Base-by-base conservation (phyloP, 2,888 invertebrate genomes). In the Chymomyza procnemis region DNA sequence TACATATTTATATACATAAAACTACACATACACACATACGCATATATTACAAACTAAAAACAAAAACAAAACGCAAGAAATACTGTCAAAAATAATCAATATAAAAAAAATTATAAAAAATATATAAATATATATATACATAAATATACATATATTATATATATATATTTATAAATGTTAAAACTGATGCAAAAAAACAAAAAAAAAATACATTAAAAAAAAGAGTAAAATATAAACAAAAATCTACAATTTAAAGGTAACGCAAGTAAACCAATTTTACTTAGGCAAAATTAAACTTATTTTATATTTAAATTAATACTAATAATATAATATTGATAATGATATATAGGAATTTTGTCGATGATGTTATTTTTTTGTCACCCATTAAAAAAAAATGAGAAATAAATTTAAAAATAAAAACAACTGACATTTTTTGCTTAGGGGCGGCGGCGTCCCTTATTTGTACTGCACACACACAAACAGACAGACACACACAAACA, bases 261-360 rank as follows among this genome's bases (percentile, higher is more conserved):
- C 69, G 69, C 69, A 65, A 74, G 67, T 67, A 74, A 73, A 63
- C 67, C 69, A 74, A 75, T 74, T 75, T 85, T 88, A 81, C 87
- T 76, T 81, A 84, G 81, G 71, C 78, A 85, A 74, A 77, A 76
- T 70, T 73, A 76, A 75, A 84, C 70, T 85, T 83, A 85, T 82
- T 83, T 78, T 78, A 78, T 78, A 61, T 61, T 46, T 82, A 82
- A 76, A 69, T 56, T 78, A 72, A 69, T 72, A 72, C 61, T 80
- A 81, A 77, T 79, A 74, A 75, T 75, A 70, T 75, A 70, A 69
- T 79, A 75, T 54, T 55, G 18, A 56, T 56, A 21, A 18, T 26
- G 19, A 56, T 56, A 56, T 6, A 14, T 41, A 41, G 34, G 34
- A 41, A 41, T 41, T 9, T 12, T 41, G 34, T 41, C 12, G 5